Evolutionary conservation across 2,888 invertebrate species (phyloP), one percentile per base, ranked within the genome.

Genomic region (Scaptomyza tumidula): DNA sequence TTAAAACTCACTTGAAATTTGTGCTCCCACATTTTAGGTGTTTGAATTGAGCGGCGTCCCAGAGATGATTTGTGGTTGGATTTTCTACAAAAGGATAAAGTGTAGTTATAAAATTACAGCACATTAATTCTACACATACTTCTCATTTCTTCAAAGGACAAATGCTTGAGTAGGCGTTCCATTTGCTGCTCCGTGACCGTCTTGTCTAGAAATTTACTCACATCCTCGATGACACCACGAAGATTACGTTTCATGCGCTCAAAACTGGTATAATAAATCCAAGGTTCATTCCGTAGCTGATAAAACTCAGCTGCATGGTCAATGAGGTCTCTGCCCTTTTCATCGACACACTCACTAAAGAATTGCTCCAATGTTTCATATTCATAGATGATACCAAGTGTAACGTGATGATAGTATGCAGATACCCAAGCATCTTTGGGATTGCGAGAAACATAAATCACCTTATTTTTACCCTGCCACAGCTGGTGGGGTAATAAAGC

Each of bases 351-450:
- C 1, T 69, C 54, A 3, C 70, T 46, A 0, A 90, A 11, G 60
- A 39, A 82, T 11, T 86, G 52, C 1, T 86, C 67, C 0, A 89
- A 48, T 0, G 75, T 68, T 16, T n/a, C n/a, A n/a, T n/a, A n/a
- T n/a, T n/a, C n/a, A n/a, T n/a, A n/a, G n/a, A n/a, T n/a, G 0
- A 14, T 14, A 6, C 88, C 89, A 16, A 74, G 0, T 0, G 57
- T 75, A 6, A 77, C 66, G 0, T 4, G 5, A 27, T 89, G 94
- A 90, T 96, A 95, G 86, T 95, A 97, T 86, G 93, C 95, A 0
- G 97, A 97, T 0, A 97, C 95, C 0, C 94, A 94, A 0, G 96
- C 95, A 90, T 97, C 97, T 89, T 96, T 95, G 0, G 97, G 96
- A 91, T 97, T 96, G 61, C 97, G 93, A 0, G 95, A 95, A 0